Evolutionary conservation across 2,888 invertebrate genomes (phyloP).

Genomic region (Hypolimnas misippus): DNA sequence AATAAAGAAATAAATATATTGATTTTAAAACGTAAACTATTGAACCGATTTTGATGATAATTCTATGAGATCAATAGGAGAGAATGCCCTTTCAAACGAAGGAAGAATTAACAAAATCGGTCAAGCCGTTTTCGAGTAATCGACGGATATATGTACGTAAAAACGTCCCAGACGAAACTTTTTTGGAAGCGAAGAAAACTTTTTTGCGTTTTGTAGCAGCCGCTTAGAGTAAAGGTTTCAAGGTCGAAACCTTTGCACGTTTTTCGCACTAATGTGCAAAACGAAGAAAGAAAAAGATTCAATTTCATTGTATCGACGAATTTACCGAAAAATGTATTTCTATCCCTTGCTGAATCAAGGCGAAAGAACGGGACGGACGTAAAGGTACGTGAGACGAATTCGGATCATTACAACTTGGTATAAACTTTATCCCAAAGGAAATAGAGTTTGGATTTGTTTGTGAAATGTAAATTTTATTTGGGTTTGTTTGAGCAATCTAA

Average conservation of each 20-base stretch:
- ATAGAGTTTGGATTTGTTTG: not conserved
- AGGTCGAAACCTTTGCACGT: not conserved
- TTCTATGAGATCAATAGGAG: too few relatives aligned
- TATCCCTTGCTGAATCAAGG: not conserved
- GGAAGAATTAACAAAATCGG: too few relatives aligned
- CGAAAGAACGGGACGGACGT: not conserved
- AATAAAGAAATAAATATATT: too few relatives aligned
- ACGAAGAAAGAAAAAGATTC: not conserved
- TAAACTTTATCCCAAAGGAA: not conserved
- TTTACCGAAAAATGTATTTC: not conserved
- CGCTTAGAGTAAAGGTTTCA: not conserved
- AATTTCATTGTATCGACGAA: not conserved
- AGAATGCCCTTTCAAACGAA: too few relatives aligned
- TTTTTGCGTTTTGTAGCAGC: too few relatives aligned
- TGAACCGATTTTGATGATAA: too few relatives aligned
- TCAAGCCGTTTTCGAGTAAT: too few relatives aligned
- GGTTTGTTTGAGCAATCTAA: not conserved
- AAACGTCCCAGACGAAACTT: too few relatives aligned
- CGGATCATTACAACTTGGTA: not conserved
- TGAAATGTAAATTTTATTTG: not conserved
- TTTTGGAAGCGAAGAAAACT: too few relatives aligned
- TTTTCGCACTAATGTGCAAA: not conserved
- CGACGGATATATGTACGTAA: too few relatives aligned
- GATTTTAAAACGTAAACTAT: too few relatives aligned
- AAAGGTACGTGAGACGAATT: slow-evolving; percentile 1